Evolutionary conservation across 2,888 invertebrate species (phyloP).

Genomic region (Ichneumoninae sp.): DNA sequence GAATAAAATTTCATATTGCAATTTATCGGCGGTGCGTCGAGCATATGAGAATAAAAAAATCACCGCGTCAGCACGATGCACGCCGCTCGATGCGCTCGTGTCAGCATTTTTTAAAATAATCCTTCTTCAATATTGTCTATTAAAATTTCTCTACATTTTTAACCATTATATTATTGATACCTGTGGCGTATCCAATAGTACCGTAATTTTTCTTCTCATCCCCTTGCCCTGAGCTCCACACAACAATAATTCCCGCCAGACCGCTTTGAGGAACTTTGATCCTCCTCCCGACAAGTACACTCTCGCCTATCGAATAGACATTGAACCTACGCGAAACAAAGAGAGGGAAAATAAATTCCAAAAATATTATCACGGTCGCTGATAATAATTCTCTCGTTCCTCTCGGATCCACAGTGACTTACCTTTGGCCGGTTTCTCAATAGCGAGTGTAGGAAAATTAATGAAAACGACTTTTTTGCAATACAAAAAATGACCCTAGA

Average conservation of each 20-base stretch:
- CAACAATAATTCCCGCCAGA: not conserved
- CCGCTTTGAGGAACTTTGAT: constrained; percentile 33
- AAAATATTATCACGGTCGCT: constrained; percentile 22
- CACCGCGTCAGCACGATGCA: not conserved
- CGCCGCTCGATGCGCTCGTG: not conserved
- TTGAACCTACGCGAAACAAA: constrained; percentile 23
- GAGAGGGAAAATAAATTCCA: not conserved
- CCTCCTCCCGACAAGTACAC: constrained; percentile 39
- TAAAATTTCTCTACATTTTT: not conserved
- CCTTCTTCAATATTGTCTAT: not conserved
- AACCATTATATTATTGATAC: not conserved
- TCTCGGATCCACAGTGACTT: not conserved
- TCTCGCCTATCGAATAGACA: constrained; percentile 10
- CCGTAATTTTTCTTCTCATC: not conserved
- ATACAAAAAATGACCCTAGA: not conserved
- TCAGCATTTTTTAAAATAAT: not conserved
- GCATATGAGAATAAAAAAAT: not conserved
- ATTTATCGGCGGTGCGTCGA: not conserved
- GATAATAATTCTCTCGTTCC: constrained; percentile 11
- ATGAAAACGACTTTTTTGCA: not conserved
- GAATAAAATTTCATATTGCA: not conserved
- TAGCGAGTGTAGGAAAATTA: not conserved
- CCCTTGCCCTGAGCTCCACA: not conserved
- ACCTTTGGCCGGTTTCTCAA: constrained; percentile 8
- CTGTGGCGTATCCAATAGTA: not conserved